Percentiles rank a stretch among this genome's conserved stretches.
phyloP scores from a whole-genome alignment of 2,113 vertebrate genomes.

The Condylura cristata region DNA sequence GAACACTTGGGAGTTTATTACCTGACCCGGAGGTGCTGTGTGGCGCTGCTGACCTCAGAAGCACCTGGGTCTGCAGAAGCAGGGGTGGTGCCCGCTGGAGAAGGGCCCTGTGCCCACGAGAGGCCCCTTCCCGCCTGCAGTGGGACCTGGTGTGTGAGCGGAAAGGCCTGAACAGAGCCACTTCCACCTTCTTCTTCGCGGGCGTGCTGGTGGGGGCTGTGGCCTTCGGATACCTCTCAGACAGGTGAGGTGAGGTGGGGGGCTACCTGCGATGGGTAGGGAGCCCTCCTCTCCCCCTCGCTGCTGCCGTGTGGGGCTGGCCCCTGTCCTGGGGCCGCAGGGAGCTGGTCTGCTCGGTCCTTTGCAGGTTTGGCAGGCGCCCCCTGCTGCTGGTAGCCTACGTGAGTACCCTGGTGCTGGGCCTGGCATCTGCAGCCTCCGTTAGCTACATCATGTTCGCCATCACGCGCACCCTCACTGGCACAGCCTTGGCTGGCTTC shows the following conservation, averaged over 20 bases:
- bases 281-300: neutral
- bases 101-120: neutral
- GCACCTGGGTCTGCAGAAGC: neutral
- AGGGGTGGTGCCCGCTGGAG: neutral
- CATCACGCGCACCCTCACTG: slow-evolving; percentile 86
- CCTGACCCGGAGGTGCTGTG: neutral
- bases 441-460: slow-evolving; percentile 89
- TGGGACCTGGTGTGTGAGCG: slow-evolving; percentile 94
- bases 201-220: slow-evolving; percentile 91
- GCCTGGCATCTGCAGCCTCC: slow-evolving; percentile 81
- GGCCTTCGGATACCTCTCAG: slow-evolving; percentile 90
- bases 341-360: neutral
- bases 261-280: neutral
- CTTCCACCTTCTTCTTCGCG: slow-evolving; percentile 91
- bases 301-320: neutral
- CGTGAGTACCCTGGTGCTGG: slow-evolving; percentile 64
- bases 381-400: slow-evolving; percentile 80
- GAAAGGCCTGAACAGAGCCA: slow-evolving; percentile 89
- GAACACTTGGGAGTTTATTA: neutral
- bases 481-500: slow-evolving; percentile 86
- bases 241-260: slow-evolving; percentile 86
- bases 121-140: slow-evolving; percentile 79
- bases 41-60: neutral
- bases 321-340: neutral
- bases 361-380: slow-evolving; percentile 87